phyloP scores from a whole-genome alignment of 92 coral and sea anemone genomes.

The Zoanthus sociatus region DNA sequence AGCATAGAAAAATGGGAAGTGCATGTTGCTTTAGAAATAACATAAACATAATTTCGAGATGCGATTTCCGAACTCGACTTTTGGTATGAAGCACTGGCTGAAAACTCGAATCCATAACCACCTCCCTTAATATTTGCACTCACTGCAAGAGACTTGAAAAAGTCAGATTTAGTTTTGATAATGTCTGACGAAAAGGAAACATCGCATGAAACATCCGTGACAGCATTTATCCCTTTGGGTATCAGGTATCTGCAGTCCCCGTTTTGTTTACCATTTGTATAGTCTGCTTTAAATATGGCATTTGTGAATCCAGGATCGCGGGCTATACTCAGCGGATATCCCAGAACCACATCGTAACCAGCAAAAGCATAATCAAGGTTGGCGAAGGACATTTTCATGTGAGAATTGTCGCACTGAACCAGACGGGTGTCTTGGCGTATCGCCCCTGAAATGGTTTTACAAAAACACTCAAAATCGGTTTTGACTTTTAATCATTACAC shows the following conservation, averaged over 20 bases:
- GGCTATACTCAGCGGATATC: slow-evolving; percentile 1
- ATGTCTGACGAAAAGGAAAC: too few species aligned
- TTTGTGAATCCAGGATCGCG: too few species aligned
- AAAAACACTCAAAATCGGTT: background rate
- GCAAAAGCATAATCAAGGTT: slow-evolving; percentile 34
- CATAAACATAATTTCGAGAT: slow-evolving; percentile 56
- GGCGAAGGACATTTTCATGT: slow-evolving; percentile 15
- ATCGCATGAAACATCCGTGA: slow-evolving; percentile 21
- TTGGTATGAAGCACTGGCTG: slow-evolving; percentile 56
- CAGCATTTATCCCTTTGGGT: slow-evolving; percentile 37
- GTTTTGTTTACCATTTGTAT: too few species aligned
- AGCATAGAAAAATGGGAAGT: slow-evolving; percentile 26
- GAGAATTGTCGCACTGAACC: too few species aligned
- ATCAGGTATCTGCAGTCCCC: background rate
- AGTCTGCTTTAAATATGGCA: too few species aligned
- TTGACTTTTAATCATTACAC: too few species aligned
- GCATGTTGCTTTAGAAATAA: slow-evolving; percentile 39
- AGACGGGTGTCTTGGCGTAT: too few species aligned
- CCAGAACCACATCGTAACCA: slow-evolving; percentile 11
- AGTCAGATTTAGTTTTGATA: too few species aligned
- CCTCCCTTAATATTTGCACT: slow-evolving; percentile 35
- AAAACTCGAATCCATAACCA: slow-evolving; percentile 51
- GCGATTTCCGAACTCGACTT: slow-evolving; percentile 57
- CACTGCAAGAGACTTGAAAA: too few species aligned
- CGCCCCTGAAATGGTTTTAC: too few species aligned